These are phyloP conservation scores for Lissocephala sabroskyi DNA, from an alignment of 2,888 invertebrate genomes.

Conservation along the genomic window DNA sequence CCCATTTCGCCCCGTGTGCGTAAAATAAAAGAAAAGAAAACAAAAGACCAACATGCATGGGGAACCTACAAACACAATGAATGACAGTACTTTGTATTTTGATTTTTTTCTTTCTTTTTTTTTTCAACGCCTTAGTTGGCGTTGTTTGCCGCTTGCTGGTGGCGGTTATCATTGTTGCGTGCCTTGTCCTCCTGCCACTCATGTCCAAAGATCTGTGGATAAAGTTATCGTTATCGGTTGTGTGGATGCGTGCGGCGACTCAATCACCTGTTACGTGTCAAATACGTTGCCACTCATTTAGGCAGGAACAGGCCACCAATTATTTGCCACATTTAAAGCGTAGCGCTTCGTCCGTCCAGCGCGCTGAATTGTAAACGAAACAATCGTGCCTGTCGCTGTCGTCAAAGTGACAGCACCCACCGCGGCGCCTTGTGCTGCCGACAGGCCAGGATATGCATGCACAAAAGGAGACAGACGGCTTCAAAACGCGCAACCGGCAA, in stretches of 20 bases:
- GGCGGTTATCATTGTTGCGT: neutral
- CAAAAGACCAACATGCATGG: neutral
- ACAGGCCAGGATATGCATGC: constrained; percentile 17
- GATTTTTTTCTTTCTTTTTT: constrained; percentile 25
- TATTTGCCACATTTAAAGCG: constrained; percentile 20
- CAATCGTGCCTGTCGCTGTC: constrained; percentile 23
- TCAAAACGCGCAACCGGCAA: constrained; percentile 10
- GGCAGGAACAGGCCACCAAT: constrained; percentile 1
- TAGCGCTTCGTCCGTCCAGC: constrained; percentile 27
- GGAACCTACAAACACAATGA: constrained; percentile 48
- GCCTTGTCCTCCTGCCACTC: constrained; percentile 13
- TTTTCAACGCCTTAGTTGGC: constrained; percentile 1
- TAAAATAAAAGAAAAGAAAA: constrained; percentile 19
- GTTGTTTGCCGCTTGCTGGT: neutral
- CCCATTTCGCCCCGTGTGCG: constrained; percentile 20
- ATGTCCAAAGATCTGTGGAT: constrained; percentile 50
- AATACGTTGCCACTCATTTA: constrained; percentile 27
- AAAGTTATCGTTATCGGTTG: constrained; percentile 51
- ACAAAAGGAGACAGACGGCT: constrained; percentile 6
- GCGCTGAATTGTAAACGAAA: constrained; percentile 6
- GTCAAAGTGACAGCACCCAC: constrained; percentile 24
- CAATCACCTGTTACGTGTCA: constrained; percentile 61
- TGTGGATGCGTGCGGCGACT: constrained; percentile 17
- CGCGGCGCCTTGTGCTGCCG: constrained; percentile 8
- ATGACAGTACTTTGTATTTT: constrained; percentile 61